phyloP scores from a whole-genome alignment of 2,113 vertebrate genomes.

The Chlorocebus sabaeus region DNA sequence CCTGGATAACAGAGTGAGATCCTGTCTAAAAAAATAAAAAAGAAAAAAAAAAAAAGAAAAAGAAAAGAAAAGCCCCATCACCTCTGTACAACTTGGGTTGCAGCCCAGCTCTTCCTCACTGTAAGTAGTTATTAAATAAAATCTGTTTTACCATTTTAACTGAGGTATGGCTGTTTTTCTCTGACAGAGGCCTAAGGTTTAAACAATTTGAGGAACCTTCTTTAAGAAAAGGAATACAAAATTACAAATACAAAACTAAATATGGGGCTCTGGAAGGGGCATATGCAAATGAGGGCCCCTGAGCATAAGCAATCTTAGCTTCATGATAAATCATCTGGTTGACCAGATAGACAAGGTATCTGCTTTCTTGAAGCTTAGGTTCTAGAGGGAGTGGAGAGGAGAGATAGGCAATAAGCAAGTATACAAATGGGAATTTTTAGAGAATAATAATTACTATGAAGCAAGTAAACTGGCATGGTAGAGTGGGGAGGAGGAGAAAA shows the following conservation, averaged over 20 bases:
- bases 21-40: too few species aligned
- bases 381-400: neutral
- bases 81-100: neutral
- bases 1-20: too few species aligned
- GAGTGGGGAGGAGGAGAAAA: neutral
- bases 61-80: neutral
- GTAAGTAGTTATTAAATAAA: neutral
- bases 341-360: neutral
- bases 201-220: neutral
- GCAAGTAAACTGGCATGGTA: neutral
- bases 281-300: neutral
- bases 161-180: neutral
- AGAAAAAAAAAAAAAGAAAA: too few species aligned
- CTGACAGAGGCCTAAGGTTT: neutral
- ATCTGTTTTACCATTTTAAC: neutral
- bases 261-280: neutral
- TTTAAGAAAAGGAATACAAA: slow-evolving; percentile 1
- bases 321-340: neutral
- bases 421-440: neutral
- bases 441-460: neutral
- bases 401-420: neutral
- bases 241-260: neutral
- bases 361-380: neutral
- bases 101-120: neutral
- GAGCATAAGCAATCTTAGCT: neutral